Evolutionary conservation across 30 jellyfish, hydroid and myxozoan species (phyloP), one percentile per base, ranked within the genome.

Genomic region (Turritopsis rubra): DNA sequence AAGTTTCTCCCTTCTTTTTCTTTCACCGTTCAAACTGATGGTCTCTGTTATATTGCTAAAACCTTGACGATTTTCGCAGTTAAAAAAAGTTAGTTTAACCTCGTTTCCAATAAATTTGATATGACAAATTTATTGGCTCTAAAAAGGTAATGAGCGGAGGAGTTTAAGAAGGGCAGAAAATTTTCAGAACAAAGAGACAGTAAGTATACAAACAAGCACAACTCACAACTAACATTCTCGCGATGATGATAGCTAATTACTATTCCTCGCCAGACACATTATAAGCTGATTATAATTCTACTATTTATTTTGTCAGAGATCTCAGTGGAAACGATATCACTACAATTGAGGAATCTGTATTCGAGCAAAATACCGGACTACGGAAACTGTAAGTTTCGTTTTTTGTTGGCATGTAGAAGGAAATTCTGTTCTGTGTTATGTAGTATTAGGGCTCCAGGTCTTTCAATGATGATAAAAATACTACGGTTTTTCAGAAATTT

Each of bases 291-390:
- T 16, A 68, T 21, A 5, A 68, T 21, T n/a, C n/a, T n/a, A n/a
- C n/a, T n/a, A n/a, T n/a, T n/a, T n/a, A n/a, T n/a, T 86, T 31
- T 71, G 84, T 60, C 84, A 92, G 98, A 54, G 98, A 92, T 71
- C 72, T 92, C 52, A 92, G 98, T 75, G 98, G 96, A 21, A 92
- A 92, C 79, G 98, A 92, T 86, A 82, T 92, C 21, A 65, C 95
- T 25, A 66, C 85, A 71, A 89, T 92, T 26, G 87, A 90, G 1
- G 93, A 81, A 29, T 89, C 96, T 16, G 85, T 92, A 30, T 92
- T 92, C 72, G 85, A 72, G 73, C 71, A 75, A 1, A 81, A 75
- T 52, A 60, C 73, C n/a, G 83, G 83, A 22, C 79, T 91, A 83
- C 84, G 85, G 65, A 87, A 87, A 23, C 84, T 91, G 97, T 91